phyloP scores from a whole-genome alignment of 1,140 invertebrate species.

The Polyergus mexicanus region DNA sequence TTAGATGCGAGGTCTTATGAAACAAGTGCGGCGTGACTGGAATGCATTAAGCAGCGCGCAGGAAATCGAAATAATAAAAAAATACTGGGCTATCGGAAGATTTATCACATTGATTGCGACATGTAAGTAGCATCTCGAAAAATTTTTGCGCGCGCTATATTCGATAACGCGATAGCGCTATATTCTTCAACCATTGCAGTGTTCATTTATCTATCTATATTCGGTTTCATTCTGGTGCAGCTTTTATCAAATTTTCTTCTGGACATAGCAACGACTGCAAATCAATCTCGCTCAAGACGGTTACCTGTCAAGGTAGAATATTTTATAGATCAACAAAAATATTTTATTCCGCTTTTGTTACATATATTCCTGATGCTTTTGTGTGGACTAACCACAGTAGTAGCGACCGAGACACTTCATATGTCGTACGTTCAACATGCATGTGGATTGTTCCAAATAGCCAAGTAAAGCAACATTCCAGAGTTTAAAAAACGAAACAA shows the following conservation, averaged over 20 bases:
- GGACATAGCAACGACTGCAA: neutral
- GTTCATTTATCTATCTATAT: neutral
- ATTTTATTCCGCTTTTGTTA: constrained; percentile 47
- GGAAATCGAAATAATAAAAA: constrained; percentile 53
- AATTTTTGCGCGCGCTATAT: neutral
- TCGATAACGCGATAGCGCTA: no score
- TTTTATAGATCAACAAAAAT: constrained; percentile 41
- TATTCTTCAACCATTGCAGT: constrained; percentile 21
- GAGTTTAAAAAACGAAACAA: neutral
- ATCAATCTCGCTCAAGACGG: neutral
- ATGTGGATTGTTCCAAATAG: constrained; percentile 48
- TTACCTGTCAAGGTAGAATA: neutral
- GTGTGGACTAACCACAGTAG: constrained; percentile 36
- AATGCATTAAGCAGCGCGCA: neutral
- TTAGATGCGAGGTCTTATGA: constrained; percentile 5
- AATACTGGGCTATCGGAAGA: constrained; percentile 22
- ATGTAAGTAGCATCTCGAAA: constrained; percentile 1
- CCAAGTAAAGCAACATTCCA: constrained; percentile 55
- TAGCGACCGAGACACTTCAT: constrained; percentile 63
- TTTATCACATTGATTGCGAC: neutral
- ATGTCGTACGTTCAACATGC: constrained; percentile 56
- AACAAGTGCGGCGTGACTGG: constrained; percentile 34
- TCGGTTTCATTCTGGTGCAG: neutral
- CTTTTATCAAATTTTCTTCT: constrained; percentile 4
- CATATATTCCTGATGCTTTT: neutral